Conservation (phyloP, 2,888 invertebrate genomes). For the Cantharis lateralis region DNA sequence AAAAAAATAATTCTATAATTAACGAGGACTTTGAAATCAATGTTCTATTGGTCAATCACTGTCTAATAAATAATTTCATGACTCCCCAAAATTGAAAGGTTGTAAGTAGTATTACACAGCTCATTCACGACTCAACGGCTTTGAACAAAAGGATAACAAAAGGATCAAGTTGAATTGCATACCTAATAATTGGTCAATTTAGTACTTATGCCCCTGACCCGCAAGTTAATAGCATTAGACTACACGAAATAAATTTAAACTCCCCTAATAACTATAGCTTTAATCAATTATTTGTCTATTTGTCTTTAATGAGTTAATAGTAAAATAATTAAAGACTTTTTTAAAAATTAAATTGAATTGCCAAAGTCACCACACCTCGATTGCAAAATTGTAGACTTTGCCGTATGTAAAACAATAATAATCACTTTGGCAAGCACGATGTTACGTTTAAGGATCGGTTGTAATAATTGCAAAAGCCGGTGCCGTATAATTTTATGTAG, state of each 20-base stretch:
- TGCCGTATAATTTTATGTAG: neutral
- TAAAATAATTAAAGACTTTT: neutral
- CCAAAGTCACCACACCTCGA: neutral
- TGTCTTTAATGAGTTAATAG: neutral
- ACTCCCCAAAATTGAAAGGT: neutral
- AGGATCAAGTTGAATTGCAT: neutral
- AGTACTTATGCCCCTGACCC: neutral
- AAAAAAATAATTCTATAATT: too few species aligned
- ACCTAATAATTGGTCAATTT: neutral
- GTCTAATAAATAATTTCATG: neutral
- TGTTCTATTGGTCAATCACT: neutral
- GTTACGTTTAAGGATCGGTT: neutral
- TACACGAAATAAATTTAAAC: neutral
- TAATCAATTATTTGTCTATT: neutral
- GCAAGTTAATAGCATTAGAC: neutral
- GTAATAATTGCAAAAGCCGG: neutral
- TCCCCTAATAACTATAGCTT: neutral
- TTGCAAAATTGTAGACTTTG: neutral
- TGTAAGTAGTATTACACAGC: neutral
- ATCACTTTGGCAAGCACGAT: neutral
- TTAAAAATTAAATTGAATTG: neutral
- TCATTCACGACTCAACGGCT: neutral
- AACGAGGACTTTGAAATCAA: neutral
- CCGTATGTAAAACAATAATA: neutral
- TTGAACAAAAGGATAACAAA: neutral